Base-by-base conservation (phyloP, 2,797 vertebrate species). In the Enteromius radiatus region DNA sequence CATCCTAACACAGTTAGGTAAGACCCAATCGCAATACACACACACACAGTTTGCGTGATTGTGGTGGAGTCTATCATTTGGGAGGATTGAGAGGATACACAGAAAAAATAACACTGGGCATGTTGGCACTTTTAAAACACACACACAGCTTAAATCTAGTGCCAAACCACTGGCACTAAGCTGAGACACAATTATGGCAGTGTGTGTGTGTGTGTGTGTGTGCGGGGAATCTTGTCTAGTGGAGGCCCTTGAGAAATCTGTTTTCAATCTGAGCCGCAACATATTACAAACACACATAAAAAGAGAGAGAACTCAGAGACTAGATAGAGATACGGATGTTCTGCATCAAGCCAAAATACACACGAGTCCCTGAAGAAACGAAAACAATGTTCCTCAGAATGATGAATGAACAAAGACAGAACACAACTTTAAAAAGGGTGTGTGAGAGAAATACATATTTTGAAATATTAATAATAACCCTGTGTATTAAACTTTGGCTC, bases 201-300 rank as follows among this genome's bases (percentile, higher is more conserved):
- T n/a, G 77, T 73, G 68, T 71, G 69, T 52, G 69, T 45, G 11
- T 43, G n/a, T 69, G n/a, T 45, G n/a, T 45, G 33, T 68, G 11
- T 43, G n/a, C 1, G 3, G 19, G 49, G 7, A 9, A n/a, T 54
- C 36, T 41, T 17, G 67, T 80, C 8, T 63, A 63, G 56, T 26
- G 21, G n/a, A 63, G 56, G 68, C 49, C 11, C 81, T 81, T 86
- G 91, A 91, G 91, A 84, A 86, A 93, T 88, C 92, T 93, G 93
- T 71, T 68, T 93, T 93, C 91, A 94, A 93, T 94, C 93, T 93
- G 89, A 86, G 84, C 86, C 90, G 93, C 92, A 93, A 90, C 93
- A 93, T 93, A 93, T 94, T 94, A 93, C 92, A 92, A 93, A 93
- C 91, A 92, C 90, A 88, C 87, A 89, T 86, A 86, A 45, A 64